Conservation (phyloP, 2,797 vertebrate species). For the Anolis apletophallus region DNA sequence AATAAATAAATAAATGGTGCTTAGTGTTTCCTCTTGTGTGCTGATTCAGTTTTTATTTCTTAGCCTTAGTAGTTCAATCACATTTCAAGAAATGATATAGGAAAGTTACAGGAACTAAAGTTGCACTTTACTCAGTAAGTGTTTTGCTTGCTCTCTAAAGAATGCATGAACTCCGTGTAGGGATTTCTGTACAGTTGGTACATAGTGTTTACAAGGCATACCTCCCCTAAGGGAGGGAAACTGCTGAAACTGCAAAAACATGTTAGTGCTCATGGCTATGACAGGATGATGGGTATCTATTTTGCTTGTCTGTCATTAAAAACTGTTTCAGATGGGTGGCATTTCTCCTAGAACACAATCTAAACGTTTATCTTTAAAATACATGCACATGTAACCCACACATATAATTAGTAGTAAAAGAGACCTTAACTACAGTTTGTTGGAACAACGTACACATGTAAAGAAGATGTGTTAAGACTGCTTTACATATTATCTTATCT, state of each 20-base stretch:
- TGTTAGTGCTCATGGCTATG: constrained; percentile 5
- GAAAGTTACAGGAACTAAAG: neutral
- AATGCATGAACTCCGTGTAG: neutral
- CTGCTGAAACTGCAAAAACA: constrained; percentile 19
- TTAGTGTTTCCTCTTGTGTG: neutral
- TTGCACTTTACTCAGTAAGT: constrained; percentile 6
- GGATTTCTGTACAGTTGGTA: neutral
- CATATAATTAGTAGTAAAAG: neutral
- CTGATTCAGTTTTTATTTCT: neutral
- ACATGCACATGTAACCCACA: neutral
- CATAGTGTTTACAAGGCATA: constrained; percentile 9
- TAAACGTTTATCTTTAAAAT: neutral
- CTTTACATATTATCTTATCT: neutral
- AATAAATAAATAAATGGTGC: too few relatives aligned
- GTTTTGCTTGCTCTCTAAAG: constrained; percentile 11
- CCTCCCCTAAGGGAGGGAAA: constrained; percentile 7
- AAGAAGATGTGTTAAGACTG: neutral
- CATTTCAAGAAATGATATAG: neutral
- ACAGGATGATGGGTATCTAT: neutral
- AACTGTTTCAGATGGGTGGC: neutral
- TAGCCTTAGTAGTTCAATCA: neutral
- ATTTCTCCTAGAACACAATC: neutral
- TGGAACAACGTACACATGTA: neutral
- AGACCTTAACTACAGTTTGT: neutral
- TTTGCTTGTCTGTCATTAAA: neutral